Percentiles rank a stretch among this genome's conserved stretches.
phyloP scores from a whole-genome alignment of 2,888 invertebrate genomes.

The Escarpia spicata region DNA sequence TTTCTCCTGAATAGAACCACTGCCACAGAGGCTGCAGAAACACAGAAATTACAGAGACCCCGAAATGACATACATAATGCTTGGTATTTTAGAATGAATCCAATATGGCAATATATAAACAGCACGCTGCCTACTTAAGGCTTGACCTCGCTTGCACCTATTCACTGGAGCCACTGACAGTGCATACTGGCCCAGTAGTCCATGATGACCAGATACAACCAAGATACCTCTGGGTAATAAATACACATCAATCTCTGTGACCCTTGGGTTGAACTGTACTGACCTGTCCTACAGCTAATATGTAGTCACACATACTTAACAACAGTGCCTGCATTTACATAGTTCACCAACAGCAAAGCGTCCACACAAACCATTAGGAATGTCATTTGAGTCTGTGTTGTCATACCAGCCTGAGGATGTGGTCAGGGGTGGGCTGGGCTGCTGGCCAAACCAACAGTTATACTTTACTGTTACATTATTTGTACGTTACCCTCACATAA shows the following conservation, averaged over 20 bases:
- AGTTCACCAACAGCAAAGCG: background rate
- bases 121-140: background rate
- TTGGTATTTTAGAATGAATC: background rate
- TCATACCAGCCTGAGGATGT: background rate
- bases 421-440: background rate
- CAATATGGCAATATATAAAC: background rate
- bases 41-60: too few species aligned
- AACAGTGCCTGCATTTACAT: background rate
- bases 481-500: background rate
- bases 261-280: background rate
- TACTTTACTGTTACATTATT: background rate
- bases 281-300: background rate
- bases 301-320: background rate
- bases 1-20: too few species aligned
- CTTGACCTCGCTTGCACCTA: background rate
- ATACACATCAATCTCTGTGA: background rate
- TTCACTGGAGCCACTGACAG: background rate
- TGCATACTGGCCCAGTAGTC: background rate
- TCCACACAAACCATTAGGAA: background rate
- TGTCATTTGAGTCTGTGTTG: background rate
- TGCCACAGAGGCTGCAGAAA: too few species aligned
- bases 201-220: background rate
- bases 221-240: slow-evolving; percentile 4
- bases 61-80: background rate
- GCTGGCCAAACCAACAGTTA: background rate